Conservation (phyloP, 2,113 vertebrate species). For the Chrysochloris asiatica region DNA sequence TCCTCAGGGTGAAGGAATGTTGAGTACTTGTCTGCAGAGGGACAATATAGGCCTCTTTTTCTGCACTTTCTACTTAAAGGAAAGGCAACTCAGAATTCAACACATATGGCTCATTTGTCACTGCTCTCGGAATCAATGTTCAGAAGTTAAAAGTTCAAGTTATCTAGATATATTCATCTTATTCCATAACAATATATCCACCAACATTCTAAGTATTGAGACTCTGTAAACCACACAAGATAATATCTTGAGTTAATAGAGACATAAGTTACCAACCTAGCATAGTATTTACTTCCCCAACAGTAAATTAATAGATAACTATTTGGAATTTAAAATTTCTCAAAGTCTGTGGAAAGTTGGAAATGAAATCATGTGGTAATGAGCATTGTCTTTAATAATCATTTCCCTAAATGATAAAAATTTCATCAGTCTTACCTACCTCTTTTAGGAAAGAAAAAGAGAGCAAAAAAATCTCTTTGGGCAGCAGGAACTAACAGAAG, state of each 20-base stretch:
- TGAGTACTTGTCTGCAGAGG: neutral
- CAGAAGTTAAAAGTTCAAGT: neutral
- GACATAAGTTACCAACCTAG: neutral
- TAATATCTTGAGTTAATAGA: neutral
- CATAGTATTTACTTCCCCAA: neutral
- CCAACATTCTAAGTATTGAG: neutral
- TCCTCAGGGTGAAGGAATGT: neutral
- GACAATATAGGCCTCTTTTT: neutral
- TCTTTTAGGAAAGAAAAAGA: neutral
- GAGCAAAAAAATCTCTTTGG: neutral
- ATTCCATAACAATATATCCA: neutral
- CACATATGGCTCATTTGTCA: neutral
- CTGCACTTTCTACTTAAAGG: neutral
- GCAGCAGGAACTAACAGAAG: conserved; percentile 11
- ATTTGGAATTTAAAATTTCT: neutral
- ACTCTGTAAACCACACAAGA: neutral
- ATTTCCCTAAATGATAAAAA: neutral
- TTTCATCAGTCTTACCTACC: neutral
- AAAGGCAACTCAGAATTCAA: neutral
- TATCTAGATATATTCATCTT: neutral
- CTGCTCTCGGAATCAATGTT: neutral
- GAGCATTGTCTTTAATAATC: neutral
- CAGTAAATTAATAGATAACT: neutral
- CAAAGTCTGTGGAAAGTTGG: neutral
- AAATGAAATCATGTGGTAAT: conserved; percentile 1